Base-by-base conservation (phyloP, 2,888 invertebrate species). In the Homarus gammarus region DNA sequence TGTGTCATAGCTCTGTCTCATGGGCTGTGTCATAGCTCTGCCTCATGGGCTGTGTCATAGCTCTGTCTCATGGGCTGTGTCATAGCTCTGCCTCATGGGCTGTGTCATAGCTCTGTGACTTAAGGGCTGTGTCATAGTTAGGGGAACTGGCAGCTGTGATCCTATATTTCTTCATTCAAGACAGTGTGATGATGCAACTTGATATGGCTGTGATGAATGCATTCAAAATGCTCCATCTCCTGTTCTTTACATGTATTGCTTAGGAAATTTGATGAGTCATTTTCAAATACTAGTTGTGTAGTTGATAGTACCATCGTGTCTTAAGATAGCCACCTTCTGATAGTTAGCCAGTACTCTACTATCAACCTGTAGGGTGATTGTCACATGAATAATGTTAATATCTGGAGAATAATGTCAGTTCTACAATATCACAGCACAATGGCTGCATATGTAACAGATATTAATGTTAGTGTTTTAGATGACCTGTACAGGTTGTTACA, bases 181-280 rank as follows among this genome's bases (percentile, higher is more conserved):
- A 85, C 78, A 78, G 61, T 85, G 77, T 78, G 44, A 85, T 77
- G 64, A 78, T 85, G 85, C 85, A 85, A 85, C 77, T 85, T 85
- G 78, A 77, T n/a, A 68, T 68, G 77, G 85, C 85, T 85, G 85
- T 85, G 85, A 85, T 78, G 78, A 78, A 75, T 78, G 85, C 85
- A 85, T 78, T 78, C 77, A 68, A 77, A 85, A 85, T 83, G 83
- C 72, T 83, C 83, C 83, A 72, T 73, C 75, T 75, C 75, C 75
- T 75, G 44, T 40, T 44, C 49, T 44, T 49, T 49, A 75, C 75
- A 75, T 33, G 73, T 75, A 75, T 44, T 12, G 44, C 40, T 75
- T 44, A 73, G 75, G 40, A 27, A 75, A 83, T 68, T 70, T 70
- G 33, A 79, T 73, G 22, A 72, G 70, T 72, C 70, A 83, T 44